These are phyloP conservation scores for Tragelaphus strepsiceros DNA, from an alignment of 2,113 vertebrate genomes.

Conservation along the genomic window DNA sequence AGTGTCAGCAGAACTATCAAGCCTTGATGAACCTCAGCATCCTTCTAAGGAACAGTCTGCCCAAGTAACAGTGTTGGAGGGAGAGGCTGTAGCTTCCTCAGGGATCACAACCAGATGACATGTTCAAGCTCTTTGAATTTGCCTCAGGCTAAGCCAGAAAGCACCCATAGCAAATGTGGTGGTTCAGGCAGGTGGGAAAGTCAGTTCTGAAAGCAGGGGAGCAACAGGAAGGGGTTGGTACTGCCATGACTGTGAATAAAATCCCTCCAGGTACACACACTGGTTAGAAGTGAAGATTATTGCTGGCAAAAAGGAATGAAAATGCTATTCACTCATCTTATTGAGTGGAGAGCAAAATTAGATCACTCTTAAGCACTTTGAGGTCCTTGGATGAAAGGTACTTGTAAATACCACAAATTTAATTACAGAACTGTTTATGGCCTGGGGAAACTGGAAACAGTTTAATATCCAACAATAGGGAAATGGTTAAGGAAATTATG, in stretches of 20 bases:
- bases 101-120: not conserved
- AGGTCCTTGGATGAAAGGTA: constrained; percentile 16
- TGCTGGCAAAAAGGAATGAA: not conserved
- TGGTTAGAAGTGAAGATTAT: not conserved
- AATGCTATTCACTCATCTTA: not conserved
- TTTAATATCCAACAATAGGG: not conserved
- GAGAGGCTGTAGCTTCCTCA: not conserved
- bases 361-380: not conserved
- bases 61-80: not conserved
- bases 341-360: constrained; percentile 22
- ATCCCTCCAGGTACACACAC: not conserved
- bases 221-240: too few species aligned
- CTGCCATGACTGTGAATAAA: not conserved
- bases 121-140: not conserved
- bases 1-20: not conserved
- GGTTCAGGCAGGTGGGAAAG: not conserved
- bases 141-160: not conserved
- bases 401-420: not conserved
- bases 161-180: not conserved
- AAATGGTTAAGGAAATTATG: not conserved
- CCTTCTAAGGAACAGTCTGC: not conserved
- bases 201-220: not conserved
- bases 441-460: not conserved
- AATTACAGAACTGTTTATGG: constrained; percentile 13
- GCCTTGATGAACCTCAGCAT: not conserved